Conservation (phyloP, 2,113 vertebrate species). For the Cricetomys ansorgei region DNA sequence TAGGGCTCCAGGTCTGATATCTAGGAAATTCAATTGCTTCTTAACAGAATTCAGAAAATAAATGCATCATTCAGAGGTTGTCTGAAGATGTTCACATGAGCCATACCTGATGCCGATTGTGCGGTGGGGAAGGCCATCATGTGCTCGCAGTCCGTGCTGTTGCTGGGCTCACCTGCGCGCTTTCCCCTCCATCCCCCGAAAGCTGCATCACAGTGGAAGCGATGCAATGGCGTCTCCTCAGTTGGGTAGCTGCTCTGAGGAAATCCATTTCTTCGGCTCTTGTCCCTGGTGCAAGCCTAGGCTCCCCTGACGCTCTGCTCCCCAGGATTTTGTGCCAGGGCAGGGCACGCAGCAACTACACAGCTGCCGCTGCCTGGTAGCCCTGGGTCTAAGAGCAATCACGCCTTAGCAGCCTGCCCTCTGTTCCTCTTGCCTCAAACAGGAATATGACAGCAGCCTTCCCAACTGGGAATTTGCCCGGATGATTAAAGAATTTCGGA, state of each 20-base stretch:
- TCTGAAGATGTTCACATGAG: not conserved
- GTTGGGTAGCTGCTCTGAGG: not conserved
- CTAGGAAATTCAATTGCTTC: slow-evolving; percentile 35
- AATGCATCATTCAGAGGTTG: slow-evolving; percentile 18
- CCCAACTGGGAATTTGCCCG: slow-evolving; percentile 96
- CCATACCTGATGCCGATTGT: not conserved
- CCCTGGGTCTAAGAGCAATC: not conserved
- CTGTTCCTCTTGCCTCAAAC: slow-evolving; percentile 45
- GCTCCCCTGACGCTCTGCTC: not conserved
- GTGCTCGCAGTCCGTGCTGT: not conserved
- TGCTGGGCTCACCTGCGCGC: not conserved
- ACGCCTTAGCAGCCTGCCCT: not conserved
- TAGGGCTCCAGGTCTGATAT: slow-evolving; percentile 29
- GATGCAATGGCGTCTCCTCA: not conserved
- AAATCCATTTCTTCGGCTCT: not conserved
- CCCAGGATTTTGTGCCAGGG: not conserved
- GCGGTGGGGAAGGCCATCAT: not conserved
- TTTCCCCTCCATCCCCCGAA: not conserved
- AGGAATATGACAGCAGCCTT: slow-evolving; percentile 91
- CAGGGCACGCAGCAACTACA: not conserved
- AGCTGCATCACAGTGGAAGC: no score
- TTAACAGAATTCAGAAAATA: slow-evolving; percentile 58
- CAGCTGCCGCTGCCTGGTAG: not conserved
- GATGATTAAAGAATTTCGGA: slow-evolving; percentile 96
- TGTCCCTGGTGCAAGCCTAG: not conserved